Base-by-base conservation (phyloP, 2,797 vertebrate species). In the Eulemur coronatus region DNA sequence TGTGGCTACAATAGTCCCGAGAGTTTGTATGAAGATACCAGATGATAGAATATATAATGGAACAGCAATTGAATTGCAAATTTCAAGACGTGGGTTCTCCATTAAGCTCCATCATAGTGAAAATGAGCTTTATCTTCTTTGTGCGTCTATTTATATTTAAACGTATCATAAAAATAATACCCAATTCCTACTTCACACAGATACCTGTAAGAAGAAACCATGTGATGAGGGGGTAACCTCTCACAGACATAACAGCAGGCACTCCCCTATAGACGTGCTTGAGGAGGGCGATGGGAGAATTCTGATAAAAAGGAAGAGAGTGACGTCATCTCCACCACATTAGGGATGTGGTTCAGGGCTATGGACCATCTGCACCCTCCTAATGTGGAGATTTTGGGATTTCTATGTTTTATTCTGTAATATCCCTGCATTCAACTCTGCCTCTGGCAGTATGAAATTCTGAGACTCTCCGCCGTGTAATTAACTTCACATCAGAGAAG, bases 401-500 rank as follows among this genome's bases (percentile, higher is more conserved):
- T 4, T 82, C 82, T 22, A 7, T 50, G 89, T 84, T 95, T 93
- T 96, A 46, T 82, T 92, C 90, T 78, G 55, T 5, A 8, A 65
- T 63, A 65, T 96, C 92, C 93, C 92, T 33, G 6, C 92, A 80
- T 85, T 81, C 69, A 0, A 7, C 65, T 97, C n/a, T 87, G 94
- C 96, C 94, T 97, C 67, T 4, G 52, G 96, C 96, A 15, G 5
- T 67, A 3, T 76, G 48, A 82, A 75, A 7, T 95, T 96, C 89
- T 0, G 7, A 97, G 97, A 93, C 2, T 52, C 52, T 97, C 0
- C 3, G 91, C 96, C 2, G 1, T 95, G 84, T 97, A 96, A 98
- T 98, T 97, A 97, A 97, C 96, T 97, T 94, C 97, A 91, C 94
- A 84, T 97, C 91, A 98, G 97, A 82, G 95, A 98, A 98, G 95